phyloP scores from a whole-genome alignment of 2,797 vertebrate species.

The Megaceryle alcyon region DNA sequence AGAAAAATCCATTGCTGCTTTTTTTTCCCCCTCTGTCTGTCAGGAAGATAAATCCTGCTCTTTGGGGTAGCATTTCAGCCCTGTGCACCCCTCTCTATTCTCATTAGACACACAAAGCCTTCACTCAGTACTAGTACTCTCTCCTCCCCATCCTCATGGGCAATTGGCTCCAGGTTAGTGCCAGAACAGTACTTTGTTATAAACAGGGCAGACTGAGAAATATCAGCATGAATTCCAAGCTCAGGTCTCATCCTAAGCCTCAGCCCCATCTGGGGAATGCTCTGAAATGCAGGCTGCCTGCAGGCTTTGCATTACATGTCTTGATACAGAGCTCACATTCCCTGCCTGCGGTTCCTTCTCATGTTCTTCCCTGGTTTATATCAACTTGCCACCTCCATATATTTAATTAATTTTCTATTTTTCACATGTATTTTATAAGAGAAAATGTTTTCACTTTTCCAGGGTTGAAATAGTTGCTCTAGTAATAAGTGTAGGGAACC shows the following conservation, averaged over 20 bases:
- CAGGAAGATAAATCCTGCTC: slow-evolving; percentile 13
- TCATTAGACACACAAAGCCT: not conserved
- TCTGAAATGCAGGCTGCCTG: not conserved
- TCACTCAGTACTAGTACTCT: not conserved
- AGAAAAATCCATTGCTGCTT: not conserved
- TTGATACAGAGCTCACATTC: not conserved
- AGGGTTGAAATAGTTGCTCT: not conserved
- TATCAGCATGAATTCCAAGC: not conserved
- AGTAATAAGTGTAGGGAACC: not conserved
- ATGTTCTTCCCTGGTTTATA: not conserved
- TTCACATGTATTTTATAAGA: not conserved
- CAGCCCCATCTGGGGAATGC: not conserved
- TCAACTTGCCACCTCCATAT: not conserved
- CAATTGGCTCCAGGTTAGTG: not conserved
- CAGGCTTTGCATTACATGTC: fast-evolving
- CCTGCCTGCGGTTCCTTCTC: not conserved
- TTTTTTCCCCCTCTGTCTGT: not conserved
- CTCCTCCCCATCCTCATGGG: fast-evolving
- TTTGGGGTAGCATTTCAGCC: not conserved
- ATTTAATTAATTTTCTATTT: not conserved
- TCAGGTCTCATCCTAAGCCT: not conserved
- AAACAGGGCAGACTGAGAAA: not conserved
- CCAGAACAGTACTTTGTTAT: not conserved
- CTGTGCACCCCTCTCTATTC: not conserved
- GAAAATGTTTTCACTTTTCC: not conserved